Conservation (phyloP, 2,797 vertebrate genomes). For the Anabacerthia variegaticeps region DNA sequence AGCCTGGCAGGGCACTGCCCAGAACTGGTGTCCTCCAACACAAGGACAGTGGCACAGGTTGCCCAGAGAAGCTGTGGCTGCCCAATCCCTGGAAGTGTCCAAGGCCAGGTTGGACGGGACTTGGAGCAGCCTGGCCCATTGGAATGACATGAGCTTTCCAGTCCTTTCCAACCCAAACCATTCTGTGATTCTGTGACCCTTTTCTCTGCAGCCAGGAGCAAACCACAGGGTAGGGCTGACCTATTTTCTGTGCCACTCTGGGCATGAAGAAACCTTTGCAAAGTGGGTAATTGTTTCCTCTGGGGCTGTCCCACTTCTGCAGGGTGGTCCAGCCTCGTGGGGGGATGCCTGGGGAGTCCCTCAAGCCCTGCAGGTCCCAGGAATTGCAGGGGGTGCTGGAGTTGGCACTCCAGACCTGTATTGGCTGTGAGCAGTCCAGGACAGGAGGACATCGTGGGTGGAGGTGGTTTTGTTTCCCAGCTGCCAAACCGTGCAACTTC, state of each 20-base stretch:
- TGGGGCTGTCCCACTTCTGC: background rate
- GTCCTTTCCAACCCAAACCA: background rate
- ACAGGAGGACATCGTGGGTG: accelerated
- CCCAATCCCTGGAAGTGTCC: background rate
- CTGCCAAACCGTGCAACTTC: background rate
- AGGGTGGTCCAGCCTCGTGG: background rate
- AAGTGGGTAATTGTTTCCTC: background rate
- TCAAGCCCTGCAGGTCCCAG: background rate
- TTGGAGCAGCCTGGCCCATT: background rate
- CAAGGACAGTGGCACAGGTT: background rate
- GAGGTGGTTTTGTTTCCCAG: background rate
- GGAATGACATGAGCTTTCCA: background rate
- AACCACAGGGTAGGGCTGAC: background rate
- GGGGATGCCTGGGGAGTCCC: background rate
- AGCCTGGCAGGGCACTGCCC: background rate
- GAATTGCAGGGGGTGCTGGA: background rate
- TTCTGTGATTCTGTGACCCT: background rate
- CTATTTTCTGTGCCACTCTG: background rate
- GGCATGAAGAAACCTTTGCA: background rate
- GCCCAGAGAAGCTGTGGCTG: background rate
- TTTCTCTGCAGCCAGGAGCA: accelerated
- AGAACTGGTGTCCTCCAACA: background rate
- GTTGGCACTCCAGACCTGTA: accelerated
- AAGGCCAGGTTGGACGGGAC: background rate
- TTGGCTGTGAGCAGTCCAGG: background rate